Evolutionary conservation across 92 coral and sea anemone genomes (phyloP).

Genomic region (Siderastrea siderea): DNA sequence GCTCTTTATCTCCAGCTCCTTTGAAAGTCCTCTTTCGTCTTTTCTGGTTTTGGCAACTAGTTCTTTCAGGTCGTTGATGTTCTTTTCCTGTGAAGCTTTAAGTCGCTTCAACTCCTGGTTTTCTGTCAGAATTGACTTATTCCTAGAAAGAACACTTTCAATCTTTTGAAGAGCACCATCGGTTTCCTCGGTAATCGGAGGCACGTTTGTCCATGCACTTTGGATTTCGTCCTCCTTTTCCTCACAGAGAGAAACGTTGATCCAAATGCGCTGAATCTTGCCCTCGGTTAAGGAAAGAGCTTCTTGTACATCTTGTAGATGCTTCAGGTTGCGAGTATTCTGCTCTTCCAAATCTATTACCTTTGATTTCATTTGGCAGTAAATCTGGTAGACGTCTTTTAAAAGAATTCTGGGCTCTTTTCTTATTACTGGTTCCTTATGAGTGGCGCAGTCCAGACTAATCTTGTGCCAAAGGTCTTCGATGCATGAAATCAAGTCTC

Average conservation of each 20-base stretch:
- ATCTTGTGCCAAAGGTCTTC: constrained; percentile 27
- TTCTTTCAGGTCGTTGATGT: constrained; percentile 3
- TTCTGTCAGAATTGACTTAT: constrained; percentile 4
- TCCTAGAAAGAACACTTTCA: constrained; percentile 23
- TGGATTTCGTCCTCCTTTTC: constrained; percentile 7
- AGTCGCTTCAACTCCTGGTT: constrained; percentile 21
- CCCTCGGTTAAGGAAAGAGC: constrained; percentile 34
- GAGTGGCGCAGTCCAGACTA: neutral
- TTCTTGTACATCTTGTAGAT: constrained; percentile 18
- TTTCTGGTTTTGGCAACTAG: constrained; percentile 5
- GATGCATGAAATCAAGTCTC: neutral
- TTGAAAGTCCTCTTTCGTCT: constrained; percentile 3
- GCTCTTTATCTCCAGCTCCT: constrained; percentile 29
- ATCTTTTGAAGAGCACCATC: neutral
- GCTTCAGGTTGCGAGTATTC: constrained; percentile 9
- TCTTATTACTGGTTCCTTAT: neutral
- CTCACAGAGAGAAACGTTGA: constrained; percentile 24
- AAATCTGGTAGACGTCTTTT: neutral
- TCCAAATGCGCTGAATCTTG: constrained; percentile 35
- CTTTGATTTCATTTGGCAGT: constrained; percentile 4
- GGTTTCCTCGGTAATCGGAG: constrained; percentile 12
- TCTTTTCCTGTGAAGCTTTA: constrained; percentile 15
- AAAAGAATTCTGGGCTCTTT: constrained; percentile 18
- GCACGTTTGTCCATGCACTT: neutral
- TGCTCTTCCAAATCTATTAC: constrained; percentile 24